These are phyloP conservation scores for Neopipo cinnamomea DNA, from an alignment of 2,113 vertebrate genomes.

Conservation along the genomic window DNA sequence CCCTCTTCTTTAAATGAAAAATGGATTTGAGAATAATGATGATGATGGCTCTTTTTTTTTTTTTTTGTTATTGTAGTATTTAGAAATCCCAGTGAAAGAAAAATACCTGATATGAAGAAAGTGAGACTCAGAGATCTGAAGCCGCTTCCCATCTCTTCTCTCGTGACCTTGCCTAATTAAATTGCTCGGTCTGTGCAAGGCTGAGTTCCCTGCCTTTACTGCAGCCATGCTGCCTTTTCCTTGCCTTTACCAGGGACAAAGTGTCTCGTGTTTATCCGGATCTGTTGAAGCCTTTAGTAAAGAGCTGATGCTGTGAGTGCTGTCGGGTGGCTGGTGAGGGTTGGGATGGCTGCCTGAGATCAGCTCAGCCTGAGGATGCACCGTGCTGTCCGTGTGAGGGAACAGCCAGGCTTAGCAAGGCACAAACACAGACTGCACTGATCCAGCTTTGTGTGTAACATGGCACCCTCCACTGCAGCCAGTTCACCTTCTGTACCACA, in stretches of 20 bases:
- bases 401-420: background rate
- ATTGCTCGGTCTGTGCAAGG: background rate
- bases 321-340: background rate
- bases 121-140: background rate
- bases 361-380: too few relatives aligned
- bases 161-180: background rate
- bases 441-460: background rate
- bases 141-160: background rate
- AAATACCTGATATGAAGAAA: background rate
- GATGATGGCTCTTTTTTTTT: rapidly evolving
- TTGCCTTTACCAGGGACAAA: background rate
- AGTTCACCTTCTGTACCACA: slow-evolving; percentile 9
- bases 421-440: too few relatives aligned
- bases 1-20: background rate
- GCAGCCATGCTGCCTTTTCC: background rate
- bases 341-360: background rate
- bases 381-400: background rate
- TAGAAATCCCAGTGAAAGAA: background rate
- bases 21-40: background rate
- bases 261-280: background rate
- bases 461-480: background rate
- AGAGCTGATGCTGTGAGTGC: background rate
- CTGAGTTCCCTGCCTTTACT: background rate
- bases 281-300: background rate
- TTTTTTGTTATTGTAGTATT: background rate